Evolutionary conservation across 2,113 vertebrate genomes (phyloP).

Genomic region (Pseudorhombus dupliciocellatus): DNA sequence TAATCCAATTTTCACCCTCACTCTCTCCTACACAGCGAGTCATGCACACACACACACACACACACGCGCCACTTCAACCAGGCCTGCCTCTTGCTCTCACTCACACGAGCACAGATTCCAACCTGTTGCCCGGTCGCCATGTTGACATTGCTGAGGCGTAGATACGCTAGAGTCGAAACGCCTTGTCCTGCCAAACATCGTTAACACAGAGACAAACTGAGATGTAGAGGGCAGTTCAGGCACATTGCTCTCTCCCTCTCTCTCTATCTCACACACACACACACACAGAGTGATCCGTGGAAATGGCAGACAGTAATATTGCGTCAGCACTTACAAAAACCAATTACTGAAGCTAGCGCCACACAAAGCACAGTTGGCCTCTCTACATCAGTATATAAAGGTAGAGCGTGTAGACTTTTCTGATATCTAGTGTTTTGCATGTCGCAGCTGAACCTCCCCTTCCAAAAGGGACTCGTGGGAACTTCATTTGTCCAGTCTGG

Average conservation of each 20-base stretch:
- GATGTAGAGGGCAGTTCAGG: conserved; percentile 1
- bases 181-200: conserved; percentile 30
- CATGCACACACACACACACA: conserved; percentile 61
- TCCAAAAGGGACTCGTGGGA: no score
- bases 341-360: neutral
- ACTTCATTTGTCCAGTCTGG: no score
- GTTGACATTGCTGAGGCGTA: conserved; percentile 53
- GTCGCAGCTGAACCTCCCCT: no score
- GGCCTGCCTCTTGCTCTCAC: conserved; percentile 36
- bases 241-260: neutral
- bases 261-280: conserved; percentile 10
- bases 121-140: conserved; percentile 70
- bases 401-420: no score
- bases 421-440: no score
- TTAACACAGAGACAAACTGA: conserved; percentile 14
- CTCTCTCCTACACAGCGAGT: conserved; percentile 59
- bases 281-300: neutral
- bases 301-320: conserved; percentile 4
- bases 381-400: neutral
- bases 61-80: conserved; percentile 60
- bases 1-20: conserved; percentile 67
- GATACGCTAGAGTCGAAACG: conserved; percentile 32
- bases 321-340: conserved; percentile 16
- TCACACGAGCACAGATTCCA: conserved; percentile 49
- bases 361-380: neutral